Percentiles rank a stretch among this genome's conserved stretches.
phyloP scores from a whole-genome alignment of 2,888 invertebrate species.

The Malthinus seriepunctatus region DNA sequence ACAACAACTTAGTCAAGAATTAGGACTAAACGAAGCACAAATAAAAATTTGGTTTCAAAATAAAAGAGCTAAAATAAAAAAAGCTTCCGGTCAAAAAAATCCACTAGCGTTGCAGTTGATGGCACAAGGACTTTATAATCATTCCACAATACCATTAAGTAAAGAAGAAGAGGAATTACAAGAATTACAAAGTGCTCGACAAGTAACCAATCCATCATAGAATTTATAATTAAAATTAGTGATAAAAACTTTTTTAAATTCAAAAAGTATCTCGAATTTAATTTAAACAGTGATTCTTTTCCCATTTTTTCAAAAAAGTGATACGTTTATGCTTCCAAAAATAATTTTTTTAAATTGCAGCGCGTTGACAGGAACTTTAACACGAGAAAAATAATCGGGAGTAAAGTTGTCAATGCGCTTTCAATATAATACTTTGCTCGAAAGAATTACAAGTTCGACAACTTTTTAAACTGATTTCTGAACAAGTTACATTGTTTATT shows the following conservation, averaged over 20 bases:
- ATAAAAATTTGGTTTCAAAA: conserved; percentile 99
- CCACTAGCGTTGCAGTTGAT: conserved; percentile 87
- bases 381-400: conserved; percentile 25
- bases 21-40: conserved; percentile 94
- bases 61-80: conserved; percentile 97
- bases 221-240: conserved; percentile 2
- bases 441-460: conserved; percentile 40
- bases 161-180: conserved; percentile 78
- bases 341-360: conserved; percentile 25
- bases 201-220: conserved; percentile 20
- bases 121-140: conserved; percentile 94
- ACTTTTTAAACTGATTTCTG: conserved; percentile 43
- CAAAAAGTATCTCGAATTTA: conserved; percentile 11
- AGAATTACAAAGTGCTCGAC: conserved; percentile 54
- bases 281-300: conserved; percentile 24
- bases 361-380: conserved; percentile 25
- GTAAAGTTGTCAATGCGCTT: conserved; percentile 27
- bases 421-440: conserved; percentile 16
- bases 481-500: conserved; percentile 47
- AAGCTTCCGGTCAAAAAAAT: conserved; percentile 82
- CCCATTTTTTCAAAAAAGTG: conserved; percentile 27
- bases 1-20: conserved; percentile 84
- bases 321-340: conserved; percentile 40
- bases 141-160: conserved; percentile 77
- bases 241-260: conserved; percentile 5